Conservation (phyloP, 2,113 vertebrate genomes). For the Gallinago paraguaiae region DNA sequence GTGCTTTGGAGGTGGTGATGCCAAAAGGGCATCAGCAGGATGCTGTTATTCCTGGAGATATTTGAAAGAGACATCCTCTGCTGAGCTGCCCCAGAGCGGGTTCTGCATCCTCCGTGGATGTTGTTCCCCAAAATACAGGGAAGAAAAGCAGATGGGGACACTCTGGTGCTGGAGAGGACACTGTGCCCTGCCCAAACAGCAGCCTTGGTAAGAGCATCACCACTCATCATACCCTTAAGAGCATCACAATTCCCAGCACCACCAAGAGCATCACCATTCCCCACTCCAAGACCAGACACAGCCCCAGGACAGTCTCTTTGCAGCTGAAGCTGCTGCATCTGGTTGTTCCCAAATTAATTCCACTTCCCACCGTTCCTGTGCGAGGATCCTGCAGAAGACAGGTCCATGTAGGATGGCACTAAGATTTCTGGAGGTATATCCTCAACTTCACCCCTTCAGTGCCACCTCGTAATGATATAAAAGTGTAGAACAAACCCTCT, state of each 20-base stretch:
- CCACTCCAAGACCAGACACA: accelerated
- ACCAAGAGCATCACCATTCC: not conserved
- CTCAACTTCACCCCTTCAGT: not conserved
- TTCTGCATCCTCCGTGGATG: not conserved
- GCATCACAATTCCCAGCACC: not conserved
- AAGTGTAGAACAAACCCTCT: not conserved
- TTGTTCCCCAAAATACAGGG: not conserved
- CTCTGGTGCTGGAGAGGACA: accelerated
- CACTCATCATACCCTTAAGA: not conserved
- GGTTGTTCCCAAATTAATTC: not conserved
- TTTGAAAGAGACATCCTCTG: not conserved
- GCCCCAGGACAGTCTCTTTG: not conserved
- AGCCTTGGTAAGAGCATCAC: not conserved
- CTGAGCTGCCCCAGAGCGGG: not conserved
- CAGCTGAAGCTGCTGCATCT: not conserved
- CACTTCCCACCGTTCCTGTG: not conserved
- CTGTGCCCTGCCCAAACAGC: not conserved
- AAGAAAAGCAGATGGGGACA: not conserved
- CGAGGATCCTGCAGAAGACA: not conserved
- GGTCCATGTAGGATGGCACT: not conserved
- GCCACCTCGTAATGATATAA: not conserved
- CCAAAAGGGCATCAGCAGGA: not conserved
- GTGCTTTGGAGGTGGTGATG: not conserved
- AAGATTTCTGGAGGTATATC: not conserved
- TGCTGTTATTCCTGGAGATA: not conserved